phyloP scores from a whole-genome alignment of 30 jellyfish, hydroid and myxozoan genomes.

The Aurelia coerulea region DNA sequence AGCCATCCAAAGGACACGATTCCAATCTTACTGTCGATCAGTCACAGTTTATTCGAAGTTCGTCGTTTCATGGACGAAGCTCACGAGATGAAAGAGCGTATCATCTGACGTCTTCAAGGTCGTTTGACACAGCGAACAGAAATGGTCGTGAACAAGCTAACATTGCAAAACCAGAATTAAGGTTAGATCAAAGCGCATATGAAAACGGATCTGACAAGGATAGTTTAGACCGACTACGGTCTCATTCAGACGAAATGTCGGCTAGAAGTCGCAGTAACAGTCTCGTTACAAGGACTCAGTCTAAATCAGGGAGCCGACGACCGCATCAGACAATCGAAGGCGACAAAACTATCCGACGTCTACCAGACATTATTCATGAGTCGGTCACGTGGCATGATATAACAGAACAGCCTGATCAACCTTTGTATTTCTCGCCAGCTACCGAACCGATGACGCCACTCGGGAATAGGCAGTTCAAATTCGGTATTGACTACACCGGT shows the following conservation, averaged over 20 bases:
- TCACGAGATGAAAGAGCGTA: slow-evolving; percentile 54
- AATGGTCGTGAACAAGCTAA: neutral
- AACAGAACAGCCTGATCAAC: slow-evolving; percentile 51
- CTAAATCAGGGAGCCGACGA: slow-evolving; percentile 14
- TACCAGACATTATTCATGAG: slow-evolving; percentile 69
- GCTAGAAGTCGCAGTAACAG: slow-evolving; percentile 15
- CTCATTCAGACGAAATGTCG: slow-evolving; percentile 10
- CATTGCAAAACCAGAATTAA: slow-evolving; percentile 12
- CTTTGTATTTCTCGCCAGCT: slow-evolving; percentile 68
- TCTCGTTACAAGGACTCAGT: slow-evolving; percentile 7
- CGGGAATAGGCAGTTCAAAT: slow-evolving; percentile 56
- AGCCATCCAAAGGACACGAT: slow-evolving; percentile 13
- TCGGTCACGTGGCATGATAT: slow-evolving; percentile 52
- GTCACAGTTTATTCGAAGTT: slow-evolving; percentile 63
- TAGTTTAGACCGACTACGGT: neutral
- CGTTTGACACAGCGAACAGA: slow-evolving; percentile 48
- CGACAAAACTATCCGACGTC: slow-evolving; percentile 70
- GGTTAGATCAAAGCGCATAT: neutral
- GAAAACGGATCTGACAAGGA: neutral
- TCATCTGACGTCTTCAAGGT: slow-evolving; percentile 17
- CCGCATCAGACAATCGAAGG: slow-evolving; percentile 29
- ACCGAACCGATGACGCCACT: slow-evolving; percentile 80
- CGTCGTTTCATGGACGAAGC: slow-evolving; percentile 78
- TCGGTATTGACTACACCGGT: slow-evolving; percentile 16
- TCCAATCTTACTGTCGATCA: slow-evolving; percentile 27